A percentile compares a stretch with the other conserved stretches of the same genome.
phyloP scores from a whole-genome alignment of 1,140 invertebrate species.

The Dufourea novaeangliae region DNA sequence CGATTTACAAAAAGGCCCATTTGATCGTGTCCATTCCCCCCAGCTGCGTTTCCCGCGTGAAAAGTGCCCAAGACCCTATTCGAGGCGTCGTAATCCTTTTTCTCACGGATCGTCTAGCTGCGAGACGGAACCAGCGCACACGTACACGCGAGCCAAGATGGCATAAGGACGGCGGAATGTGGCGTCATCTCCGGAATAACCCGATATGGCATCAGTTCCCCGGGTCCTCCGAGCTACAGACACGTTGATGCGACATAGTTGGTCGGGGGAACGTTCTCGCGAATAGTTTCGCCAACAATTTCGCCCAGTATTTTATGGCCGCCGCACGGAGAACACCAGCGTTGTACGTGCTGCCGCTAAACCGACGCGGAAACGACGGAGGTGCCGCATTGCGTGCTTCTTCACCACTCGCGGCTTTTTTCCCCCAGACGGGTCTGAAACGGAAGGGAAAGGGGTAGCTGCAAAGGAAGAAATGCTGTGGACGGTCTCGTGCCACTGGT shows the following conservation, averaged over 20 bases:
- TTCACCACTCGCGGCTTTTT: constrained; percentile 18
- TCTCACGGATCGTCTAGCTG: not conserved
- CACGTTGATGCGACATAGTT: constrained; percentile 68
- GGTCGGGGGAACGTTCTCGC: constrained; percentile 57
- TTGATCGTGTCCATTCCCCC: no score
- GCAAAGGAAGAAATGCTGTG: no score
- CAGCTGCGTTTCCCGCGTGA: no score
- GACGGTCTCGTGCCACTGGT: constrained; percentile 8
- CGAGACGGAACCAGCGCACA: not conserved
- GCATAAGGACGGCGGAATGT: constrained; percentile 23
- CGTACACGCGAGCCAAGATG: constrained; percentile 7
- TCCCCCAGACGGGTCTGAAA: not conserved
- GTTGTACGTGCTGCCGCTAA: not conserved
- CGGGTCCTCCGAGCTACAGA: constrained; percentile 5
- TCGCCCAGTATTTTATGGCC: constrained; percentile 54
- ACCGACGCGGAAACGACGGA: constrained; percentile 21
- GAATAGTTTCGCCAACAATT: constrained; percentile 74
- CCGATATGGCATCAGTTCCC: constrained; percentile 8
- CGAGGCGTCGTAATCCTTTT: not conserved
- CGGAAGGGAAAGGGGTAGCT: no score
- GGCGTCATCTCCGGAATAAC: constrained; percentile 41
- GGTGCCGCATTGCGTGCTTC: constrained; percentile 43
- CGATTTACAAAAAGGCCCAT: no score
- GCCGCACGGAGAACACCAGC: constrained; percentile 31
- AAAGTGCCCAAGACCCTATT: not conserved